These are phyloP conservation scores for Hirtodrosophila alboralis DNA, from an alignment of 2,888 invertebrate genomes.

Conservation along the genomic window DNA sequence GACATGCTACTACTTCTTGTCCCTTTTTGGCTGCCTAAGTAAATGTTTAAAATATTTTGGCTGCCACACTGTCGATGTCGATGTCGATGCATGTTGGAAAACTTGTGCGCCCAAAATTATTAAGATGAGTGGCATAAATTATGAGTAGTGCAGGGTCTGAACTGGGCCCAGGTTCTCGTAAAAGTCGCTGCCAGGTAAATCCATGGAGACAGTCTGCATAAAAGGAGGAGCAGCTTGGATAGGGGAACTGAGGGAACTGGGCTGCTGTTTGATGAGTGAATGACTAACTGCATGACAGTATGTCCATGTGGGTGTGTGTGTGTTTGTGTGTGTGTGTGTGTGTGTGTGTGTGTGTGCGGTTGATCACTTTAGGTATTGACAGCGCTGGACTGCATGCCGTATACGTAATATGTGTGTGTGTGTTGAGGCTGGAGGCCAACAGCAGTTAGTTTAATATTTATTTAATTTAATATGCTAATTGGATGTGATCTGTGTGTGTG, in stretches of 20 bases:
- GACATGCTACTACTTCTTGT: slow-evolving; percentile 7
- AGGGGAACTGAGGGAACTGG: slow-evolving; percentile 2
- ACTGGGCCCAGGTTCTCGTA: slow-evolving; percentile 53
- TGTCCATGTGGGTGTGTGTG: slow-evolving; percentile 27
- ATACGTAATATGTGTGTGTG: slow-evolving; percentile 34
- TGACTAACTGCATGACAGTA: slow-evolving; percentile 78
- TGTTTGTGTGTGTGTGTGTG: slow-evolving; percentile 41
- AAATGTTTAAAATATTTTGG: slow-evolving; percentile 75
- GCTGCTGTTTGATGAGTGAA: slow-evolving; percentile 73
- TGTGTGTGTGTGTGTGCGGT: slow-evolving; percentile 33
- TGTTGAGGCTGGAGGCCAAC: slow-evolving; percentile 35
- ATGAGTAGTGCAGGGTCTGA: slow-evolving; percentile 54
- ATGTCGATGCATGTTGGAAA: slow-evolving; percentile 51
- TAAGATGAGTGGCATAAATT: slow-evolving; percentile 81
- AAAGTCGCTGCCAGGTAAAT: slow-evolving; percentile 72
- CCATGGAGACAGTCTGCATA: slow-evolving; percentile 60
- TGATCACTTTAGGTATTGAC: slow-evolving; percentile 78
- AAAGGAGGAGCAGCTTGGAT: neutral
- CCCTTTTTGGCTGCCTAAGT: slow-evolving; percentile 57
- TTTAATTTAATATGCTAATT: slow-evolving; percentile 83
- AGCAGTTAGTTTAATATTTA: slow-evolving; percentile 82
- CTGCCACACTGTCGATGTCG: slow-evolving; percentile 50
- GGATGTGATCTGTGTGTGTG: slow-evolving; percentile 72
- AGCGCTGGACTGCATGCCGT: slow-evolving; percentile 58
- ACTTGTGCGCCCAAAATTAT: slow-evolving; percentile 75